These are phyloP conservation scores for Eucriotettix oculatus DNA, from an alignment of 2,888 invertebrate species.

Conservation along the genomic window DNA sequence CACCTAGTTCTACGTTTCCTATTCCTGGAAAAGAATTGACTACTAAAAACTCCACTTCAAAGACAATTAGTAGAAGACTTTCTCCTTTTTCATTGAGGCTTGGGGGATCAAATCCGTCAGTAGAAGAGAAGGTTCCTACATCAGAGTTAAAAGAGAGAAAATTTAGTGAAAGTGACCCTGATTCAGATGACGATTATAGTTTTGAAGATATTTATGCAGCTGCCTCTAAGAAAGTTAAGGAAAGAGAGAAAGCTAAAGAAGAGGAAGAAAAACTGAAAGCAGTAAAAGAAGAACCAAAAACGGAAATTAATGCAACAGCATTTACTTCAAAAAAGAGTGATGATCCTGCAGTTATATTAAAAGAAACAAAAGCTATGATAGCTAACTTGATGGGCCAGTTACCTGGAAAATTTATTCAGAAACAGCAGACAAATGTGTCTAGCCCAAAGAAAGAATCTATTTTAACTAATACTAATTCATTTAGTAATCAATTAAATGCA, in stretches of 20 bases:
- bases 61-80: constrained; percentile 18
- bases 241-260: constrained; percentile 22
- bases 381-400: constrained; percentile 44
- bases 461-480: too few relatives aligned
- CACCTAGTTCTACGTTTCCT: too few relatives aligned
- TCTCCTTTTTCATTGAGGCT: constrained; percentile 35
- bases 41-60: constrained; percentile 4
- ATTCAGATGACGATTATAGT: constrained; percentile 63
- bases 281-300: constrained; percentile 1
- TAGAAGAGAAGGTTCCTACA: constrained; percentile 16
- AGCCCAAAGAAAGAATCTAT: neutral
- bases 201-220: constrained; percentile 69
- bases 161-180: constrained; percentile 36
- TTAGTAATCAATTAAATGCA: too few relatives aligned
- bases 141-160: constrained; percentile 16
- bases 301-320: constrained; percentile 16
- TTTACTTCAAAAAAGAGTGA: constrained; percentile 35
- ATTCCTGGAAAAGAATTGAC: constrained; percentile 11
- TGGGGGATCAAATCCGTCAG: constrained; percentile 26
- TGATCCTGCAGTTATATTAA: constrained; percentile 28
- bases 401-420: constrained; percentile 22
- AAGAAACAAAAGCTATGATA: constrained; percentile 42
- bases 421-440: neutral
- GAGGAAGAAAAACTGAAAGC: constrained; percentile 4
- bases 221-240: constrained; percentile 54